Evolutionary conservation across 2,888 invertebrate species (phyloP).

Genomic region (Pseudeuparius sepicola): DNA sequence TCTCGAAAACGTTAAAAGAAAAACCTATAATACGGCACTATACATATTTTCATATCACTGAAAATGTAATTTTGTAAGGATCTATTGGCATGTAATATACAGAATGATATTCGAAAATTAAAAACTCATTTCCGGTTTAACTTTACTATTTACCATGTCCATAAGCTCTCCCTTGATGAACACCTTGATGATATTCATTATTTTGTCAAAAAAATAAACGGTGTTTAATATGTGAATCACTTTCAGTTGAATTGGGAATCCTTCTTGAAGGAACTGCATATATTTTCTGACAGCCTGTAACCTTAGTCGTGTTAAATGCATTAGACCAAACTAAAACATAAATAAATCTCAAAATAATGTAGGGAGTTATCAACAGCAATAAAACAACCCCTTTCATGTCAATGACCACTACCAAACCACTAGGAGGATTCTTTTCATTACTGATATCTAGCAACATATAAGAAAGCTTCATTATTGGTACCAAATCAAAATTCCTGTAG

Average conservation of each 20-base stretch:
- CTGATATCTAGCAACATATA: conserved; percentile 30
- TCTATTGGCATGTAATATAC: too few relatives aligned
- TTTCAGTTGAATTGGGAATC: conserved; percentile 36
- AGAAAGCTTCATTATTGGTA: conserved; percentile 26
- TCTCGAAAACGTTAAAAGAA: too few relatives aligned
- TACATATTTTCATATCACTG: too few relatives aligned
- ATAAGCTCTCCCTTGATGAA: conserved; percentile 30
- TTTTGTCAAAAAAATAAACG: conserved; percentile 36
- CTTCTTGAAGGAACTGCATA: conserved; percentile 33
- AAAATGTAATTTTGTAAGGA: too few relatives aligned
- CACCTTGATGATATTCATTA: conserved; percentile 36
- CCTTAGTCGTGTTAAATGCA: conserved; percentile 30
- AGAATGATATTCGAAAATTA: too few relatives aligned
- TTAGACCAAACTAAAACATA: conserved; percentile 28
- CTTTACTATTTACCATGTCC: conserved; percentile 27
- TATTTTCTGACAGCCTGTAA: conserved; percentile 25
- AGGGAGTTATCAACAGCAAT: too few relatives aligned
- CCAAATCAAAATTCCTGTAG: conserved; percentile 28
- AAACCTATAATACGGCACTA: too few relatives aligned
- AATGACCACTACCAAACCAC: conserved; percentile 28
- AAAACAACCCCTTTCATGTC: conserved; percentile 32
- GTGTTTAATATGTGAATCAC: conserved; percentile 38
- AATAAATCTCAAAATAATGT: conserved; percentile 2
- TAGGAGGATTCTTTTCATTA: conserved; percentile 27
- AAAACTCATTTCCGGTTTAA: too few relatives aligned